phyloP scores from a whole-genome alignment of 2,888 invertebrate species.

The Vannuccia rotundouncinata region DNA sequence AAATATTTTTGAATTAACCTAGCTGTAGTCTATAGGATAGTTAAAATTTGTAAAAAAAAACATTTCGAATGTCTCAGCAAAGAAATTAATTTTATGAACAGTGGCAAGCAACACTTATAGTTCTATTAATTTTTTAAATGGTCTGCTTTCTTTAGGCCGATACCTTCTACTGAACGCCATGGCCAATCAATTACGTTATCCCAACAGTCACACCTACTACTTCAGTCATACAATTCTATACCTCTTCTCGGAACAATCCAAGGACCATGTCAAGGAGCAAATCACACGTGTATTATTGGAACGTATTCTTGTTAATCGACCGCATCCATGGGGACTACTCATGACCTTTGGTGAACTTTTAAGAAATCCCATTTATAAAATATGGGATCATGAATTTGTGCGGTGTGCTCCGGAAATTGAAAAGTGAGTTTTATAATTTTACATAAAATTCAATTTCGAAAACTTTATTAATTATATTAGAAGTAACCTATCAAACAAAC shows the following conservation, averaged over 20 bases:
- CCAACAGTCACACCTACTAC: constrained; percentile 98
- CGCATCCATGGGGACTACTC: constrained; percentile 96
- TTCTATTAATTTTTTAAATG: no score
- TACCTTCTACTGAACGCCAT: constrained; percentile 96
- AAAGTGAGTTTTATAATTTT: constrained; percentile 69
- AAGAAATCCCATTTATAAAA: constrained; percentile 93
- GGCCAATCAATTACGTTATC: constrained; percentile 94
- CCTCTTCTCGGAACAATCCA: constrained; percentile 91
- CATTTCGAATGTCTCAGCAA: no score
- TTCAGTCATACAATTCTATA: constrained; percentile 95
- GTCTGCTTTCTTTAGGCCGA: no score
- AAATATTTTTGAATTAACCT: no score
- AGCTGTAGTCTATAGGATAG: no score
- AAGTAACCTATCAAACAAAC: no score
- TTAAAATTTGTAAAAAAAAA: no score
- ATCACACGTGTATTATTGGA: constrained; percentile 92
- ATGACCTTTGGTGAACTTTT: constrained; percentile 98
- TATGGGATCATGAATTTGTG: constrained; percentile 98
- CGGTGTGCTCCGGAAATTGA: constrained; percentile 99
- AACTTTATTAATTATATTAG: no score
- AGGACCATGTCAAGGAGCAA: constrained; percentile 94
- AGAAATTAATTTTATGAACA: no score
- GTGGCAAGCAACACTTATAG: no score
- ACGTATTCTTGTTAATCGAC: constrained; percentile 90
- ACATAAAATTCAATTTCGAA: neutral